These are phyloP conservation scores for Apis mellifera DNA, from an alignment of 1,140 invertebrate genomes.

Conservation along the genomic window Amel_HAv3.1 CM009931.2:8810001-8810500, in stretches of 20 bases:
- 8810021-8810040: too few relatives aligned
- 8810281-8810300: slow-evolving; percentile 13
- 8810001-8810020: too few relatives aligned
- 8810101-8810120: too few relatives aligned
- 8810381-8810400: not conserved
- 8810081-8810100: not conserved
- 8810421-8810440: not conserved
- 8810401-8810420: slow-evolving; percentile 3
- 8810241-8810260: not conserved
- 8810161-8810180: not conserved
- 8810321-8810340: not conserved
- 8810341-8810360: too few relatives aligned
- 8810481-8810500: slow-evolving; percentile 4
- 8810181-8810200: slow-evolving; percentile 15
- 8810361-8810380: not conserved
- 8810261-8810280: slow-evolving; percentile 29
- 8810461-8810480: not conserved
- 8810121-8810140: not conserved
- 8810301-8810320: not conserved
- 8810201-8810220: not conserved
- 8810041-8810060: not conserved
- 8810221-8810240: not conserved
- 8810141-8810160: not conserved
- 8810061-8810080: not conserved
- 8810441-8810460: not conserved